Evolutionary conservation across 2,797 vertebrate species (phyloP).

Genomic region (Falco novaeseelandiae): DNA sequence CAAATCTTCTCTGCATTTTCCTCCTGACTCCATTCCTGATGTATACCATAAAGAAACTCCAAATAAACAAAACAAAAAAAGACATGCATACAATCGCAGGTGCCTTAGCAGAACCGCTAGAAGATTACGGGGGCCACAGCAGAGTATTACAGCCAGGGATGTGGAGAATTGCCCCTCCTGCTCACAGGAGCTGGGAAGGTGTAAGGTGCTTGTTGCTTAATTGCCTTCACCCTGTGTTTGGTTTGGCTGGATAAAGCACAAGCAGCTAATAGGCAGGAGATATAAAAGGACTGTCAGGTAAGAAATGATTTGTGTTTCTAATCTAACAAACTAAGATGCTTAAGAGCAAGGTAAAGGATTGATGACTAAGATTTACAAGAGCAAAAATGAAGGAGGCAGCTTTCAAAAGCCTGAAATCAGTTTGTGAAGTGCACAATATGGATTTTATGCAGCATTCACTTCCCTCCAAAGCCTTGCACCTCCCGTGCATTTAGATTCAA

Average conservation of each 20-base stretch:
- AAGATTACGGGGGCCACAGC: neutral
- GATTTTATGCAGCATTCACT: neutral
- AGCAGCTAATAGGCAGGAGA: neutral
- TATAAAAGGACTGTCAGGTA: neutral
- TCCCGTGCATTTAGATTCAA: neutral
- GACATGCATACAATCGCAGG: fast-evolving
- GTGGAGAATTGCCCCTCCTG: neutral
- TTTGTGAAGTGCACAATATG: neutral
- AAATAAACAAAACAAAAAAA: neutral
- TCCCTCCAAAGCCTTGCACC: neutral
- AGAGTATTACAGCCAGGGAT: fast-evolving
- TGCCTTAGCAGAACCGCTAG: neutral
- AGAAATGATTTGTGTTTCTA: neutral
- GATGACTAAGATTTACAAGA: neutral
- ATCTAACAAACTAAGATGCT: neutral
- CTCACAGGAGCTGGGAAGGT: neutral
- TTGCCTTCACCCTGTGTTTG: fast-evolving
- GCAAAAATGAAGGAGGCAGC: neutral
- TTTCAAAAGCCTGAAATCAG: neutral
- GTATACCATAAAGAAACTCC: neutral
- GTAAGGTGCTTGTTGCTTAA: neutral
- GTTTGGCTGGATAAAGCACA: neutral
- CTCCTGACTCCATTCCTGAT: neutral
- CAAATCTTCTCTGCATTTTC: neutral
- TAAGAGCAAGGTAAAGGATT: neutral